Evolutionary conservation across 2,888 invertebrate species (phyloP), one percentile per base, ranked within the genome.

Genomic region (Parnassius mnemosyne): DNA sequence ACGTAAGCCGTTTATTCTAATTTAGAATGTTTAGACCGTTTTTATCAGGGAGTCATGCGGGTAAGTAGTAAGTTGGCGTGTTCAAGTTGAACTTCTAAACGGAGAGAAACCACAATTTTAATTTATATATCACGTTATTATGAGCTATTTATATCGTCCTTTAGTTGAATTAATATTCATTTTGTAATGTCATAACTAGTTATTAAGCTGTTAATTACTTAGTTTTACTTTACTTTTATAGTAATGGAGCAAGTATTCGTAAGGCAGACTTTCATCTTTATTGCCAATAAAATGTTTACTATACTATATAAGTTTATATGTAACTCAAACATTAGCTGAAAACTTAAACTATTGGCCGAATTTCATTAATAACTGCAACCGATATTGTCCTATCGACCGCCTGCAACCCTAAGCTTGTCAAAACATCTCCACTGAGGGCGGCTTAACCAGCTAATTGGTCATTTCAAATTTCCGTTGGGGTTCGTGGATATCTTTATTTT

Each of bases 11-110:
- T 77, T 75, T 72, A 74, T 79, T 76, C 72, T 77, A 79, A 80
- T 80, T 76, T 75, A 75, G 73, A 69, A 73, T 73, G 71, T 74
- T 71, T 68, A 73, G 74, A 72, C 73, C 68, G 64, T 69, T 69
- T 73, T 76, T 75, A 74, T 76, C 73, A 70, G 65, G n/a, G 56
- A 66, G 73, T 72, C 73, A 80, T 80, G 80, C 80, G 80, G 79
- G 80, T 68, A 46, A 44, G 10, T 43, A 9, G 51, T 53, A 25
- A n/a, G 50, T 51, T 51, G 13, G 51, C 3, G 34, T 41, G 13
- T 57, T 11, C 9, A 49, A 41, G 13, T 50, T 13, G 34, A 53
- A 43, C 13, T 13, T 7, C 9, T 49, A 16, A 13, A 49, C 49
- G 11, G 11, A 49, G 13, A 13, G 49, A n/a, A n/a, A 49, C 9